Percentiles rank a stretch among this genome's conserved stretches.
Evolutionary conservation across 2,888 invertebrate species (phyloP).

Genomic region (Lordiphosa andalusiaca): DNA sequence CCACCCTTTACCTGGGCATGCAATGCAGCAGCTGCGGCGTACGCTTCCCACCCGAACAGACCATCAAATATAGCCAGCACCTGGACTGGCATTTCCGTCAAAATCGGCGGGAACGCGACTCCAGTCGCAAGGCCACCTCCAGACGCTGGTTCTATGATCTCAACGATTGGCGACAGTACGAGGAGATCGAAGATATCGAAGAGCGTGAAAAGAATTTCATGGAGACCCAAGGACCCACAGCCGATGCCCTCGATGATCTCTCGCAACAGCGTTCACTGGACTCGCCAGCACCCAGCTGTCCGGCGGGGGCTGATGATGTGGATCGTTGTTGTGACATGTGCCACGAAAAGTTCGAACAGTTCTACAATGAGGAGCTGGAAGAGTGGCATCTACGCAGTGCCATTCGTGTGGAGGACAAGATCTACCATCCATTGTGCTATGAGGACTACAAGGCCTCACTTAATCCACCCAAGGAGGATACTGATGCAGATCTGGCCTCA

Average conservation of each 20-base stretch:
- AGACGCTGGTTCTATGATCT: slow-evolving; percentile 95
- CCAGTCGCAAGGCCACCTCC: slow-evolving; percentile 90
- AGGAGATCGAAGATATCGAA: slow-evolving; percentile 94
- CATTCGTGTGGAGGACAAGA: slow-evolving; percentile 86
- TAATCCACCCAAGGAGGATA: slow-evolving; percentile 56
- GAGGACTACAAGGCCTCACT: slow-evolving; percentile 87
- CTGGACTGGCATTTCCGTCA: slow-evolving; percentile 99
- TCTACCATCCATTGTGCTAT: slow-evolving; percentile 94
- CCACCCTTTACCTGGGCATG: slow-evolving; percentile 91
- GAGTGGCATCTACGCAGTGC: slow-evolving; percentile 97
- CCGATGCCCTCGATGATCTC: slow-evolving; percentile 82
- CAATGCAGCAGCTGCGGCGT: slow-evolving; percentile 98
- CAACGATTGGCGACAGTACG: slow-evolving; percentile 95
- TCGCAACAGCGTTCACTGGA: slow-evolving; percentile 82
- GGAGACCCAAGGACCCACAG: slow-evolving; percentile 87
- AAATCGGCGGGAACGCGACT: slow-evolving; percentile 93
- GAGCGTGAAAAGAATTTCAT: slow-evolving; percentile 95
- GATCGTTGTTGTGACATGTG: slow-evolving; percentile 92
- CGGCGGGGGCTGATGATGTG: slow-evolving; percentile 85
- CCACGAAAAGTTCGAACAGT: slow-evolving; percentile 95
- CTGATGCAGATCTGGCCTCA: not conserved
- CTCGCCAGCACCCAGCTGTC: slow-evolving; percentile 85
- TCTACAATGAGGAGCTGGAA: slow-evolving; percentile 97
- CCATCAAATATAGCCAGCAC: slow-evolving; percentile 95
- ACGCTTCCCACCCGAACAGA: slow-evolving; percentile 94